Base-by-base conservation (phyloP, 1,140 invertebrate species). In the Ceratitis capitata region DNA sequence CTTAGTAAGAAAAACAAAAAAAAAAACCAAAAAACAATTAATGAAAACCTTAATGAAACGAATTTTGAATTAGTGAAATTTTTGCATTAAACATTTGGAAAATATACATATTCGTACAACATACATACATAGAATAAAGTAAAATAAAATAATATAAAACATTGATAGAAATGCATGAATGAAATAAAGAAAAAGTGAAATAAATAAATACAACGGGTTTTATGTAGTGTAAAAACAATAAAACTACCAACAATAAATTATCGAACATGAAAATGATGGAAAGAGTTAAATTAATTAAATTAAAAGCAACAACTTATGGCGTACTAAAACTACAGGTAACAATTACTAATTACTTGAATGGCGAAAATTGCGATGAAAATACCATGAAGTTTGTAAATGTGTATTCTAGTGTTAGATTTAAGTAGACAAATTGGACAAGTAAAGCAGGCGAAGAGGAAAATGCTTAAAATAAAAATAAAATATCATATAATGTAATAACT, bases 11-110 rank as follows among this genome's bases (percentile, higher is more conserved):
- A 56, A 56, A 19, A 56, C 19, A n/a, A n/a, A n/a, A n/a, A n/a
- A n/a, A n/a, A n/a, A n/a, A n/a, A n/a, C n/a, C n/a, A n/a, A n/a
- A 23, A 82, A 58, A 78, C 47, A 86, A 32, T 56, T 82, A 83
- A 58, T 35, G 35, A 82, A 86, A 88, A 90, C 88, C 88, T 89
- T 88, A 88, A 88, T 87, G 87, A 90, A 91, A 89, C 90, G 90
- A 91, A 91, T 91, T 91, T 91, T 91, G 88, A 91, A 91, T 90
- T 91, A 91, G 90, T 87, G 86, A 91, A 90, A 88, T 86, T 85
- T 85, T 85, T 74, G 53, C 47, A 69, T 78, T 51, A 51, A 35
- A 14, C 29, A 86, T 26, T 64, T 84, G 78, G 85, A 85, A 88
- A 85, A 84, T 86, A 87, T 85, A 89, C 85, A 78, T 85, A 61